Percentiles rank a stretch among this genome's conserved stretches.
Conservation (phyloP, 2,888 invertebrate genomes). For the Agriopis aurantiaria region DNA sequence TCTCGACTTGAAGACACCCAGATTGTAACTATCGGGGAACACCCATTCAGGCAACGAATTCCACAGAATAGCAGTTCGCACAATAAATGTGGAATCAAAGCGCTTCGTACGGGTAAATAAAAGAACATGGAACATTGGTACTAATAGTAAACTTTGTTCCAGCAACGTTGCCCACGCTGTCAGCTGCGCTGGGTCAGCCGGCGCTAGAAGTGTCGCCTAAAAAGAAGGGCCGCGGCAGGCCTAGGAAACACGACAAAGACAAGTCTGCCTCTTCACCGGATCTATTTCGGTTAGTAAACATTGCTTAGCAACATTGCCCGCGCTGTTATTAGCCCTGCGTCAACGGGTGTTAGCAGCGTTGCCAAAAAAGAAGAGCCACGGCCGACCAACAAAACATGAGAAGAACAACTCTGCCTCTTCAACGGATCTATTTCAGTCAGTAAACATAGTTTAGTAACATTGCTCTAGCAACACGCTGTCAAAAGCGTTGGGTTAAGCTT, state of each 20-base stretch:
- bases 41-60: too few species aligned
- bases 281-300: conserved; percentile 67
- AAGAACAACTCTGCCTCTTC: conserved; percentile 55
- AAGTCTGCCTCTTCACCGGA: conserved; percentile 68
- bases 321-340: not conserved
- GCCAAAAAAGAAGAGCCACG: conserved; percentile 78
- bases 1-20: too few species aligned
- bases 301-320: not conserved
- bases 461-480: not conserved
- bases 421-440: conserved; percentile 74
- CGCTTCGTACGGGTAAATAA: too few species aligned
- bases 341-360: not conserved
- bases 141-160: conserved; percentile 16
- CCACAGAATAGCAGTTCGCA: too few species aligned
- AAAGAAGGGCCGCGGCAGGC: conserved; percentile 82
- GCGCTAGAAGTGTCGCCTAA: conserved; percentile 67
- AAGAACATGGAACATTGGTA: too few species aligned
- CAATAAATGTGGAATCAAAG: too few species aligned
- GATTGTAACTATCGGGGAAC: too few species aligned
- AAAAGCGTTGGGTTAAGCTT: too few species aligned
- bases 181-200: conserved; percentile 72
- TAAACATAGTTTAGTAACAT: not conserved
- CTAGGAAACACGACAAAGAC: conserved; percentile 76
- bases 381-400: conserved; percentile 75
- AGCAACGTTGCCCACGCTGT: conserved; percentile 77